These are phyloP conservation scores for Holothuria leucospilota DNA, from an alignment of 53 echinoderm and acorn worm species.

Conservation along the genomic window DNA sequence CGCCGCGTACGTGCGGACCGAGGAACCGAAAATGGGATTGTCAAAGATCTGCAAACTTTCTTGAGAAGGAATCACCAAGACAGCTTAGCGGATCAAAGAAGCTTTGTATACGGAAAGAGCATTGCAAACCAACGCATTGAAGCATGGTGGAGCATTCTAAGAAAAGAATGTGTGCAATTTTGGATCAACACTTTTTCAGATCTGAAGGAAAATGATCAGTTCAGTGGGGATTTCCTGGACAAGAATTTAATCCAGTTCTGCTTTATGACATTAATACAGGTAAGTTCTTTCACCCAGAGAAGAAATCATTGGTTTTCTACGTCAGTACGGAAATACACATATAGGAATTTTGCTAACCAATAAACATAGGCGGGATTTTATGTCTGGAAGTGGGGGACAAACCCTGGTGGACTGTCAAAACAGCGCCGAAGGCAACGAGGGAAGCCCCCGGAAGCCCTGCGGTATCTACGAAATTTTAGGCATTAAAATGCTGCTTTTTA, in stretches of 20 bases:
- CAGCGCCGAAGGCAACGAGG: no score
- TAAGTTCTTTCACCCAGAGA: background rate
- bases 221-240: constrained; percentile 51
- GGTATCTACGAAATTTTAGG: no score
- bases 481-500: no score
- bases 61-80: constrained; percentile 47
- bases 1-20: constrained; percentile 57
- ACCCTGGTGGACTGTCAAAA: no score
- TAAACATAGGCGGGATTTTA: no score
- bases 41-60: constrained; percentile 56
- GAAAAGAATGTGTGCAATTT: constrained; percentile 49
- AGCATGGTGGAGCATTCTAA: constrained; percentile 58
- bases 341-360: no score
- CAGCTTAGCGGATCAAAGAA: constrained; percentile 1
- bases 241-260: constrained; percentile 53
- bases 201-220: constrained; percentile 22
- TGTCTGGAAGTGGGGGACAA: no score
- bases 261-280: constrained; percentile 52
- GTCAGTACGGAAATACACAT: no score
- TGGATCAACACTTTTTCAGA: constrained; percentile 47
- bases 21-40: constrained; percentile 57
- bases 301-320: no score
- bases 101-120: constrained; percentile 52
- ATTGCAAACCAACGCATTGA: constrained; percentile 57
- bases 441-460: no score